Evolutionary conservation across 2,888 invertebrate genomes (phyloP).

Genomic region (Spodoptera littoralis): DNA sequence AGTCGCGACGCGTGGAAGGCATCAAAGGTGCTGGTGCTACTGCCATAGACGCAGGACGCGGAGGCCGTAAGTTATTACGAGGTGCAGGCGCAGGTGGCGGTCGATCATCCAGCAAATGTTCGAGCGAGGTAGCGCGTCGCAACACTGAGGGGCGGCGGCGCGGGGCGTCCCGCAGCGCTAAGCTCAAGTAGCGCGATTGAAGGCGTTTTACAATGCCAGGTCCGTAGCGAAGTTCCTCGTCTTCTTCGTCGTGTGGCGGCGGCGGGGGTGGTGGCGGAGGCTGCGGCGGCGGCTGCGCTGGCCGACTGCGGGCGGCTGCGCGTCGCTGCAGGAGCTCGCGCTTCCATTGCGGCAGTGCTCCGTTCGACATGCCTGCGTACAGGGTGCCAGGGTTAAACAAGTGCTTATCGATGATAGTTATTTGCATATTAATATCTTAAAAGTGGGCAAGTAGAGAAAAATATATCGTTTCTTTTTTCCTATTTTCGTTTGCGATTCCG

Average conservation of each 20-base stretch:
- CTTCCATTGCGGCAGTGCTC: constrained; percentile 93
- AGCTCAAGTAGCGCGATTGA: constrained; percentile 95
- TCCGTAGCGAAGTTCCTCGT: constrained; percentile 95
- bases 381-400: constrained; percentile 6
- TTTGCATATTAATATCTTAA: too few relatives aligned
- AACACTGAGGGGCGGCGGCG: constrained; percentile 91
- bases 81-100: constrained; percentile 73
- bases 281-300: constrained; percentile 60
- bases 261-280: constrained; percentile 70
- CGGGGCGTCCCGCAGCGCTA: constrained; percentile 93
- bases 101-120: constrained; percentile 93
- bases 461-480: too few relatives aligned
- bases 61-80: constrained; percentile 58
- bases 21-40: constrained; percentile 64
- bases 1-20: constrained; percentile 85
- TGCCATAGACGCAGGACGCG: constrained; percentile 73
- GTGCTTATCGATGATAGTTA: not conserved
- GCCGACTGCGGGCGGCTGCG: constrained; percentile 84
- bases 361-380: constrained; percentile 80
- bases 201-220: constrained; percentile 97
- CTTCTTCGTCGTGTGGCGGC: constrained; percentile 72
- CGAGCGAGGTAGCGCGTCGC: constrained; percentile 94
- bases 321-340: constrained; percentile 94
- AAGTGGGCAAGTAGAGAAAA: too few relatives aligned
- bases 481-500: too few relatives aligned